Evolutionary conservation across 1,140 invertebrate genomes (phyloP).

Genomic region (Aricia agestis): DNA sequence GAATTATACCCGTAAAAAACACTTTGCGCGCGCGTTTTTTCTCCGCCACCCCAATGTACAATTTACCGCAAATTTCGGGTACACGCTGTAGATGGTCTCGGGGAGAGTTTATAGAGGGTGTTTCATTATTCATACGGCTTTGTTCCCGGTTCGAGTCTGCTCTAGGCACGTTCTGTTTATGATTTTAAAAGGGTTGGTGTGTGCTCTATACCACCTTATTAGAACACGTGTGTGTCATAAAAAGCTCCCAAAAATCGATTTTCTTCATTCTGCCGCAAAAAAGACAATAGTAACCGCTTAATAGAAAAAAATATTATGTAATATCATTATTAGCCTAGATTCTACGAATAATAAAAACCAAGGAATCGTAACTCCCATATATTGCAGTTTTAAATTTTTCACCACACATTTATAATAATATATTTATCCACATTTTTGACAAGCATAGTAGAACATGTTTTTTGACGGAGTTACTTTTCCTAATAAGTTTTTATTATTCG

Average conservation of each 20-base stretch:
- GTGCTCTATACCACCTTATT: slow-evolving; percentile 3
- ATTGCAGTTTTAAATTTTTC: too few relatives aligned
- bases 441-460: too few relatives aligned
- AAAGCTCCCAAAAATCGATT: not conserved
- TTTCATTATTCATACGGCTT: slow-evolving; percentile 72
- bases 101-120: slow-evolving; percentile 46
- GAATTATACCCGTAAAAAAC: slow-evolving; percentile 72
- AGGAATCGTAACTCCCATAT: too few relatives aligned
- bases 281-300: too few relatives aligned
- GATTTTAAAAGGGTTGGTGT: slow-evolving; percentile 46
- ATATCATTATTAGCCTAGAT: too few relatives aligned
- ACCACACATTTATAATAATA: too few relatives aligned
- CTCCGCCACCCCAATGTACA: slow-evolving; percentile 48
- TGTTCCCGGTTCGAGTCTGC: slow-evolving; percentile 52
- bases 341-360: too few relatives aligned
- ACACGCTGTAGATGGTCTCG: slow-evolving; percentile 35
- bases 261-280: too few relatives aligned
- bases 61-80: slow-evolving; percentile 51
- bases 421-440: too few relatives aligned
- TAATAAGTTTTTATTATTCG: too few relatives aligned
- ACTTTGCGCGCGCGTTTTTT: slow-evolving; percentile 67
- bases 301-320: too few relatives aligned
- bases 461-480: too few relatives aligned
- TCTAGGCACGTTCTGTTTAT: slow-evolving; percentile 49
- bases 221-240: not conserved